Conservation (phyloP, 2,888 invertebrate species). For the Choristoneura rosaceana region DNA sequence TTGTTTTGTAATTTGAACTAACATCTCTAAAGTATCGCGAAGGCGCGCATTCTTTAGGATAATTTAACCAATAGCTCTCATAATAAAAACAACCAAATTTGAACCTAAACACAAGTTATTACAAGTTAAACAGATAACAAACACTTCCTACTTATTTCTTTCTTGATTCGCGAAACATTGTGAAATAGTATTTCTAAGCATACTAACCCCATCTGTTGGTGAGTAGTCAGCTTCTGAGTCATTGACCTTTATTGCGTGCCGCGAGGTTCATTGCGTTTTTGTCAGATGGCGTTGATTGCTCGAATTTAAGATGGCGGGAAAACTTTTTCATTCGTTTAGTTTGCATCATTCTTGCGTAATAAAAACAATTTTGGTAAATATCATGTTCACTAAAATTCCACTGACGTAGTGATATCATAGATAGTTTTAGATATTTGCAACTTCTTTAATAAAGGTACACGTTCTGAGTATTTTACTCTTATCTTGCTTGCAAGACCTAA, state of each 20-base stretch:
- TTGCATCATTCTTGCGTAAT: not conserved
- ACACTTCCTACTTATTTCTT: not conserved
- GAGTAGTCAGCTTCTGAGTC: not conserved
- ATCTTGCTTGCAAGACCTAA: too few species aligned
- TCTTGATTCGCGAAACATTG: not conserved
- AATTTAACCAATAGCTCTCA: not conserved
- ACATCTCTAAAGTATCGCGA: not conserved
- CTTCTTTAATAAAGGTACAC: too few species aligned
- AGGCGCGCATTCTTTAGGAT: not conserved
- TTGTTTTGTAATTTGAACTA: conserved; percentile 15
- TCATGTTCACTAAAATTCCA: not conserved
- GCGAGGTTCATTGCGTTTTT: conserved; percentile 9
- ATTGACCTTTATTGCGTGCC: not conserved
- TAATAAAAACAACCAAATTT: not conserved
- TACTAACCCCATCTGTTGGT: conserved; percentile 19
- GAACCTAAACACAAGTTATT: not conserved
- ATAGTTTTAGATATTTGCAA: too few species aligned
- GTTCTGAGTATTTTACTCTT: too few species aligned
- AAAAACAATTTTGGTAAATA: not conserved
- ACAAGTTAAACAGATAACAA: not conserved
- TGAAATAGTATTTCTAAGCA: not conserved
- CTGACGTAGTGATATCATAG: too few species aligned
- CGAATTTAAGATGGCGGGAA: conserved; percentile 20
- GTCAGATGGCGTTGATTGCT: conserved; percentile 23
- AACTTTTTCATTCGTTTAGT: not conserved